Evolutionary conservation across 1,140 invertebrate species (phyloP), one percentile per base, ranked within the genome.

Genomic region (Anastrepha ludens): DNA sequence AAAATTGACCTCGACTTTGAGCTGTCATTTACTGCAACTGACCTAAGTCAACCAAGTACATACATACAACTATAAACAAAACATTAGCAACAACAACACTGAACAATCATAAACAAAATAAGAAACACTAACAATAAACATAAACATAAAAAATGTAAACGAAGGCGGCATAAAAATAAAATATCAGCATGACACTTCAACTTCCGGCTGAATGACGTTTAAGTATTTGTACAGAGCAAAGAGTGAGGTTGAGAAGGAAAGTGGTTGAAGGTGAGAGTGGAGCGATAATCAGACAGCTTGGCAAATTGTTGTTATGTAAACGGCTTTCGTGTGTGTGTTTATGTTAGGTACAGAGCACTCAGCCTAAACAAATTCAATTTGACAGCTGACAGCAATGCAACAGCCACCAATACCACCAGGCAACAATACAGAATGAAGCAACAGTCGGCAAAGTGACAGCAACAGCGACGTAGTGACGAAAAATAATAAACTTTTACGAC

Each of bases 301-400:
- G 70, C 70, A 74, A 74, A 44, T n/a, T 74, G 47, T 67, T 41
- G 20, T 67, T 67, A 67, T 62, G 60, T n/a, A n/a, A 8, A 11
- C 50, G 50, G 1, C 2, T 29, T 29, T 15, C 55, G 44, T 81
- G 47, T 44, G 41, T 44, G 59, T 70, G 29, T 20, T 17, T 85
- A 4, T 70, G 58, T 41, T 67, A n/a, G 64, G 58, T 44, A 74
- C 17, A 65, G n/a, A 85, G 64, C 87, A 65, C 55, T 86, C 74
- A 90, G 92, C 92, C 92, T 92, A 92, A 92, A 92, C 91, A 92
- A 92, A 92, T 92, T 92, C 91, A 92, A 92, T 92, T 92, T 92
- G 91, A 92, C 91, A 92, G 91, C 91, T 88, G 88, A 87, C 88
- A 88, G 65, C 44, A 86, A 20, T 50, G 55, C 62, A 85, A 85